Percentiles rank a stretch among this genome's conserved stretches.
Conservation (phyloP, 30 jellyfish, hydroid and myxozoan species). For the Clytia hemisphaerica region DNA sequence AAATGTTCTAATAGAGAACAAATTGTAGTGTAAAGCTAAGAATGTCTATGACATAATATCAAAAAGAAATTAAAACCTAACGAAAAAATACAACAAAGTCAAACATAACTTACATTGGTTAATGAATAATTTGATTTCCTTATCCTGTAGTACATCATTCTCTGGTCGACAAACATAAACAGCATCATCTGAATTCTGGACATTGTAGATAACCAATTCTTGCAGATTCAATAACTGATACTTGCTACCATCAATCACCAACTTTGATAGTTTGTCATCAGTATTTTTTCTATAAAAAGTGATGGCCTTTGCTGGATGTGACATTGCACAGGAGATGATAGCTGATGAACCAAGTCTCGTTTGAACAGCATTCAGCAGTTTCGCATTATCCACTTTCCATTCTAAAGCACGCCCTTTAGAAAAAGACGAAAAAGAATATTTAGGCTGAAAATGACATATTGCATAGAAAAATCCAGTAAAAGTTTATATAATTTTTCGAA, state of each 20-base stretch:
- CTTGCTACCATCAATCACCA: conserved; percentile 46
- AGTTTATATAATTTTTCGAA: neutral
- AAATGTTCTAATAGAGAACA: too few species aligned
- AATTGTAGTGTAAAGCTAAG: too few species aligned
- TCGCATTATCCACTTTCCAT: neutral
- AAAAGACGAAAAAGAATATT: neutral
- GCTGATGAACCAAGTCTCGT: conserved; percentile 11
- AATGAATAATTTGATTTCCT: conserved; percentile 12
- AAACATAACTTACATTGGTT: conserved; percentile 4
- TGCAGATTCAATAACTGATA: conserved; percentile 14
- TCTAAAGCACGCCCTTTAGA: neutral
- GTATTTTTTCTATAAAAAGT: neutral
- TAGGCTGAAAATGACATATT: neutral
- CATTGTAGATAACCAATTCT: conserved; percentile 14
- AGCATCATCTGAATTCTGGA: conserved; percentile 1
- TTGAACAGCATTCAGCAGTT: neutral
- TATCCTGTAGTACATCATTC: conserved; percentile 1
- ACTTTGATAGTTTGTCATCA: neutral
- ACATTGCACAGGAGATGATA: conserved; percentile 26
- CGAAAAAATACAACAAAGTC: neutral
- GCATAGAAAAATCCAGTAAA: neutral
- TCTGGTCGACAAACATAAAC: conserved; percentile 43
- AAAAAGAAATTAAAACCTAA: too few species aligned
- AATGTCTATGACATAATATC: too few species aligned
- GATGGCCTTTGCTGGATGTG: conserved; percentile 28